Evolutionary conservation across 2,113 vertebrate species (phyloP).

Genomic region (Acanthisitta chloris): DNA sequence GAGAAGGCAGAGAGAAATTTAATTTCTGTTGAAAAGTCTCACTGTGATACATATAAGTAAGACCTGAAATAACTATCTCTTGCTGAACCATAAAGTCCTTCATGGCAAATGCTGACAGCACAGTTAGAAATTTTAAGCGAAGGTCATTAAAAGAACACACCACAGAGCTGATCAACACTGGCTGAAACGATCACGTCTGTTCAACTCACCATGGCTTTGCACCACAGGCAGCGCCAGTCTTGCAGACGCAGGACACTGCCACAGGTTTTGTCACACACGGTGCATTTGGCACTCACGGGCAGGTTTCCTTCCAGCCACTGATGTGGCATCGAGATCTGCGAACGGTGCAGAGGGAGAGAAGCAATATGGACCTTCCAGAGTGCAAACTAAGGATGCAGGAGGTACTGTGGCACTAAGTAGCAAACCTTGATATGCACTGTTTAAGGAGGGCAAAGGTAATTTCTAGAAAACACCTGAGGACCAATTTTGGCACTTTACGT

Average conservation of each 20-base stretch:
- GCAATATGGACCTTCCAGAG: neutral
- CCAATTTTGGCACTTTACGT: neutral
- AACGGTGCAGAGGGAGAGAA: neutral
- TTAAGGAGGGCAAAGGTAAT: neutral
- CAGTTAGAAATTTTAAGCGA: neutral
- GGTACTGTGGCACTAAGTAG: neutral
- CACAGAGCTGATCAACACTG: neutral
- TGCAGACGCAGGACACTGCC: slow-evolving; percentile 94
- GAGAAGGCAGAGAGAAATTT: too few species aligned
- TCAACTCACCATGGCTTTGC: slow-evolving; percentile 91
- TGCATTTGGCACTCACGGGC: slow-evolving; percentile 93
- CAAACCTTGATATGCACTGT: neutral
- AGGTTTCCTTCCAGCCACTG: slow-evolving; percentile 98
- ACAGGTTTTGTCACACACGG: slow-evolving; percentile 93
- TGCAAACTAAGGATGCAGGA: neutral
- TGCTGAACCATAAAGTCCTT: neutral
- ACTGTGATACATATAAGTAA: too few species aligned
- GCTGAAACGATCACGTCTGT: neutral
- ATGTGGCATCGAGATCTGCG: slow-evolving; percentile 94
- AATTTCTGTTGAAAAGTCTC: too few species aligned
- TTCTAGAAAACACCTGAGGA: neutral
- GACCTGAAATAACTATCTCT: too few species aligned
- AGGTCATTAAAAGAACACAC: neutral
- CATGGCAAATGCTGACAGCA: neutral
- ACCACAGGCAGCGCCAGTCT: slow-evolving; percentile 98